phyloP scores from a whole-genome alignment of 2,113 vertebrate genomes.

The Pelobates fuscus region DNA sequence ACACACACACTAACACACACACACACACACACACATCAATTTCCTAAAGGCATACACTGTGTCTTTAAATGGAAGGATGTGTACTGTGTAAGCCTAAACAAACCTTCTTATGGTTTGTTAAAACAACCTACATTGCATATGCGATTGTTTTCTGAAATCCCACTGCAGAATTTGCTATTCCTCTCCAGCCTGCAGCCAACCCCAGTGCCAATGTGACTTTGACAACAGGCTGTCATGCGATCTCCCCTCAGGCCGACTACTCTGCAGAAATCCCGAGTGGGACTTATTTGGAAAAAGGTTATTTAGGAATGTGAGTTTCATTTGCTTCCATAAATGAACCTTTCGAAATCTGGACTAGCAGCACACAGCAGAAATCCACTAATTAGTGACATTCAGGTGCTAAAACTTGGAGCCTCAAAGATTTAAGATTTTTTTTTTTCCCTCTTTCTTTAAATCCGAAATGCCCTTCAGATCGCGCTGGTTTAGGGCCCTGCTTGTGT shows the following conservation, averaged over 20 bases:
- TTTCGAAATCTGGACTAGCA: constrained; percentile 54
- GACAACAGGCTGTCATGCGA: constrained; percentile 63
- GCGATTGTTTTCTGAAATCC: constrained; percentile 53
- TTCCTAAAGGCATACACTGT: no score
- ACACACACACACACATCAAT: no score
- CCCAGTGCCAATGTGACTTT: constrained; percentile 59
- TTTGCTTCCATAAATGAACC: constrained; percentile 49
- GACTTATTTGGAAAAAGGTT: constrained; percentile 58
- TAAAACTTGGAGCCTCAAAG: background rate
- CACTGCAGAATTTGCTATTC: constrained; percentile 44
- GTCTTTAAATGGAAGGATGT: background rate
- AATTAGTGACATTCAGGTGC: constrained; percentile 39
- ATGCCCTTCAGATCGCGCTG: no score
- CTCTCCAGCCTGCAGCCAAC: constrained; percentile 46
- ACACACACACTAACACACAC: no score
- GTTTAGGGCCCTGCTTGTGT: no score
- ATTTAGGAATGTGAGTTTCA: constrained; percentile 55
- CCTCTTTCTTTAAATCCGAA: no score
- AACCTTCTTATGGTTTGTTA: constrained; percentile 41
- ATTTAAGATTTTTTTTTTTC: no score
- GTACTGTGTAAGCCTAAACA: constrained; percentile 34
- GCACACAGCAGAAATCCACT: constrained; percentile 26
- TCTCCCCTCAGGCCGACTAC: constrained; percentile 64
- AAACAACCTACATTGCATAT: background rate
- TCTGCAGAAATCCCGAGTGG: constrained; percentile 62